Conservation (phyloP, 2,797 vertebrate genomes). For the Todus mexicanus region DNA sequence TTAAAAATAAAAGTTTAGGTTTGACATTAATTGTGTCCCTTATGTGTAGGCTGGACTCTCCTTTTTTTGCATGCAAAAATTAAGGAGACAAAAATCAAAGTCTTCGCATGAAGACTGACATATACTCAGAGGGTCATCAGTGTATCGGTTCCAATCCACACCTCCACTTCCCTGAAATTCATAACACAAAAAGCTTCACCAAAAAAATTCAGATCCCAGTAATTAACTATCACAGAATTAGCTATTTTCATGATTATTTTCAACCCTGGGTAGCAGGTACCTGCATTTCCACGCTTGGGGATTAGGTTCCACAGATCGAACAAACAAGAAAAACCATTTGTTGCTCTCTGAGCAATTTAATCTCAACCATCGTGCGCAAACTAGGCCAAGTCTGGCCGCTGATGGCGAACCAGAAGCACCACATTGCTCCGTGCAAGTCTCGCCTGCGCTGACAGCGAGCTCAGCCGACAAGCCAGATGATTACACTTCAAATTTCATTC, state of each 20-base stretch:
- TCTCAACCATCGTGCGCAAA: background rate
- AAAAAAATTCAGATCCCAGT: background rate
- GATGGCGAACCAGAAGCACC: background rate
- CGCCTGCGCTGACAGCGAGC: background rate
- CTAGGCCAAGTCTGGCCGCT: background rate
- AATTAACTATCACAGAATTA: no score
- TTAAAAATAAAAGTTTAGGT: background rate
- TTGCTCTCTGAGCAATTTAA: background rate
- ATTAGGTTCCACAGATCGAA: background rate
- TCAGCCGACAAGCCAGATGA: background rate
- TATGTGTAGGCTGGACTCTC: background rate
- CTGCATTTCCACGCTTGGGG: background rate
- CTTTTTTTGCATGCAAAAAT: background rate
- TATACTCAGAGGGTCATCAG: background rate
- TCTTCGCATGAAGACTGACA: background rate
- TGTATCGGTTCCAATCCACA: background rate
- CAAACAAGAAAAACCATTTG: background rate
- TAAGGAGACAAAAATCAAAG: background rate
- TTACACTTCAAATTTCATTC: background rate
- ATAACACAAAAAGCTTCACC: background rate
- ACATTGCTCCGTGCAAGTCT: background rate
- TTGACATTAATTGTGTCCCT: background rate
- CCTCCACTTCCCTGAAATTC: background rate
- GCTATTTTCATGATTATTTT: background rate
- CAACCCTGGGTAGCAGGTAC: background rate